phyloP scores from a whole-genome alignment of 2,113 vertebrate species.

The Rynchops niger region DNA sequence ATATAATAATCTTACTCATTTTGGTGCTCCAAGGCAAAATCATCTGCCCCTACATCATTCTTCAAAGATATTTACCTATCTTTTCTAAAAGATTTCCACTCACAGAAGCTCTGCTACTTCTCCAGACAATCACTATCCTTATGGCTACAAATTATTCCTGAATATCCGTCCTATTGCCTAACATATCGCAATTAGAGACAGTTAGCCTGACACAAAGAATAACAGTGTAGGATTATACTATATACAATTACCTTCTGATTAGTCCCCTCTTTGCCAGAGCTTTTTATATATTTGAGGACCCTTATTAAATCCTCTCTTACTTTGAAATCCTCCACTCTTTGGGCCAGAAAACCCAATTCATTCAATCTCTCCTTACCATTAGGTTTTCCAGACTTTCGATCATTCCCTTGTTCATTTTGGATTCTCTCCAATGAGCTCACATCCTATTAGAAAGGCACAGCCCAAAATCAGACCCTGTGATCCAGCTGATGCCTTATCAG shows the following conservation, averaged over 20 bases:
- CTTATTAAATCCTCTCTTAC: not conserved
- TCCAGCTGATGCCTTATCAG: conserved; percentile 62
- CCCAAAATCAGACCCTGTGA: conserved; percentile 2
- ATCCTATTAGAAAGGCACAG: not conserved
- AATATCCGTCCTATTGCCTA: not conserved
- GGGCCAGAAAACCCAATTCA: not conserved
- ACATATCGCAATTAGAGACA: not conserved
- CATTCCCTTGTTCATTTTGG: not conserved
- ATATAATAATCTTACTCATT: not conserved
- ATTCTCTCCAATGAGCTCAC: conserved; percentile 5
- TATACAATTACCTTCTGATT: not conserved
- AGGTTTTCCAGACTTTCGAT: not conserved
- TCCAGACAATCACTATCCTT: not conserved
- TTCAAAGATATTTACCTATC: not conserved
- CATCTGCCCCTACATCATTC: not conserved
- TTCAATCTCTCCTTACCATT: not conserved
- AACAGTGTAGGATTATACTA: not conserved
- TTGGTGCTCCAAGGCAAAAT: not conserved
- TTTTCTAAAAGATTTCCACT: not conserved
- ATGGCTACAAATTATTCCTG: not conserved
- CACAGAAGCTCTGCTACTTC: not conserved
- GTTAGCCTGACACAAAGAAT: not conserved
- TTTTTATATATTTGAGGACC: not conserved
- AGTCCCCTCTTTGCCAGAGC: not conserved
- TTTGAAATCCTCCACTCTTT: not conserved